phyloP scores from a whole-genome alignment of 1,140 invertebrate genomes.

The Mactra quadrangularis region DNA sequence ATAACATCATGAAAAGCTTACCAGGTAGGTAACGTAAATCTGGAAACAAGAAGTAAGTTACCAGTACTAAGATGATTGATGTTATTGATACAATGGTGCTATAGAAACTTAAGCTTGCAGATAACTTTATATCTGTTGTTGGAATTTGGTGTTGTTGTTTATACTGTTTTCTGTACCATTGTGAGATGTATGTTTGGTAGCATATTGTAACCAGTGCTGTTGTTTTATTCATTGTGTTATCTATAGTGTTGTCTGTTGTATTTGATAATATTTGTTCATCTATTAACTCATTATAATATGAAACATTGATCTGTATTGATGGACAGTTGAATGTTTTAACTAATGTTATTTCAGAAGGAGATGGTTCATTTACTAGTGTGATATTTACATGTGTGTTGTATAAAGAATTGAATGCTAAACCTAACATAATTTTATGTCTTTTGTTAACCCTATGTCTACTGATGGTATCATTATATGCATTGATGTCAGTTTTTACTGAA shows the following conservation, averaged over 20 bases:
- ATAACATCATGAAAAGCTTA: conserved; percentile 30
- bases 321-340: conserved; percentile 16
- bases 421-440: no score
- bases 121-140: background rate
- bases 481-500: no score
- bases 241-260: background rate
- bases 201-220: conserved; percentile 4
- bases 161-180: background rate
- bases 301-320: background rate
- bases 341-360: background rate
- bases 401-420: background rate
- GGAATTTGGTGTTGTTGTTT: background rate
- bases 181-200: background rate
- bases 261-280: background rate
- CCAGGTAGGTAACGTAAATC: conserved; percentile 18
- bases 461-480: no score
- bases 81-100: conserved; percentile 9
- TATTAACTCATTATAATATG: background rate
- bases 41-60: conserved; percentile 15
- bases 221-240: background rate
- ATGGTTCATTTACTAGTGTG: background rate
- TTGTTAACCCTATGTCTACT: no score
- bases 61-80: background rate
- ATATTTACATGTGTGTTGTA: background rate
- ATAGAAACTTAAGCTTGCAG: background rate